Conservation (phyloP, 2,797 vertebrate species). For the Microchirus variegatus region DNA sequence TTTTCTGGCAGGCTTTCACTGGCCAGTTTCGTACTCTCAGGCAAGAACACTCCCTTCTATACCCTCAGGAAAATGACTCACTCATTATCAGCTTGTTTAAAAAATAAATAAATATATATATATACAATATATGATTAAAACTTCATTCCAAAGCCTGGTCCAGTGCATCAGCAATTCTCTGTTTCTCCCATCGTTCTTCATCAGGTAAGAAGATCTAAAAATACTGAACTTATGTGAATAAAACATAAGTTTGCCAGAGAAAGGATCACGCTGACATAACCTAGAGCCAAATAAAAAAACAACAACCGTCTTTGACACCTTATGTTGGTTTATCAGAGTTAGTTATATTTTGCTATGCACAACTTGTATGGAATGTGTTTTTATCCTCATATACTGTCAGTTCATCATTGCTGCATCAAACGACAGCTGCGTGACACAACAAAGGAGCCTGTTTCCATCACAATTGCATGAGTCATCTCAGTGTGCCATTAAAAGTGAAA, state of each 20-base stretch:
- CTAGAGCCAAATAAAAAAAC: no score
- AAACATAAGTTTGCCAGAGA: neutral
- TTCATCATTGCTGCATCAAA: no score
- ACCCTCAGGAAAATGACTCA: conserved; percentile 18
- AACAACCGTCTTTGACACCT: no score
- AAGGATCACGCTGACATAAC: neutral
- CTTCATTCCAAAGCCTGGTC: conserved; percentile 2
- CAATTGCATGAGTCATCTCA: no score
- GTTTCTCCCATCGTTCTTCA: conserved; percentile 1
- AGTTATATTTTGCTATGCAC: no score
- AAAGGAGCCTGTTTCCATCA: no score
- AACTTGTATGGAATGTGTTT: no score
- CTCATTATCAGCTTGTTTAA: conserved; percentile 16
- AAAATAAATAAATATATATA: no score
- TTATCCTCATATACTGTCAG: no score
- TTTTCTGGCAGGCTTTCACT: conserved; percentile 1
- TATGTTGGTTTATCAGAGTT: no score
- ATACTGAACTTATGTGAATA: neutral
- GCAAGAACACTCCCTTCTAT: conserved; percentile 1
- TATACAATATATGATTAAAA: conserved; percentile 5
- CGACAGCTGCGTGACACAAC: no score
- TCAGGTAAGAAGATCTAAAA: neutral
- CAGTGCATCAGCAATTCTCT: conserved; percentile 23
- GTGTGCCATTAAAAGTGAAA: no score
- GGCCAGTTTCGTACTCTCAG: neutral